Base-by-base conservation (phyloP, 2,888 invertebrate genomes). In the Polyploca ridens region DNA sequence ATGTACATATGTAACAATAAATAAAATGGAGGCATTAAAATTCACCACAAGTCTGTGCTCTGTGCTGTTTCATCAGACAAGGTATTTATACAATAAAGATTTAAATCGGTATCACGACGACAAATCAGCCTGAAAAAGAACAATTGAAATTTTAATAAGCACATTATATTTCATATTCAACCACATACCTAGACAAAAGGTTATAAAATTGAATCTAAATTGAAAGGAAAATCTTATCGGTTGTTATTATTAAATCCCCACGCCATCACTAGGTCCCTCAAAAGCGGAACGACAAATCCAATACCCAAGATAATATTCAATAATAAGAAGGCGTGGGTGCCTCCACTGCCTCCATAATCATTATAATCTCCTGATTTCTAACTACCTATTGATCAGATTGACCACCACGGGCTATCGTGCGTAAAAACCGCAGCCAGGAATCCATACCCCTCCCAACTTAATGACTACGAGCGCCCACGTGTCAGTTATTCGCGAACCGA, bases 81-180 rank as follows among this genome's bases (percentile, higher is more conserved):
- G 64, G 46, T 64, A 63, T 70, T 73, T 76, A 62, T 70, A 70
- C 71, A 70, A 73, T 76, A 74, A 78, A 76, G 76, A 76, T 78
- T 68, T 63, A 41, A 60, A 76, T 76, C 76, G 38, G 67, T 61
- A 72, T 63, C 66, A 74, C 59, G 71, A 71, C 69, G 67, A 66
- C 61, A 66, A 46, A 38, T 41, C 13, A 69, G 63, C 67, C 61
- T 70, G 61, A 33, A 66, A 7, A 6, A 35, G 35, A 7, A 57
- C 57, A 46, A 57, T 67, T 64, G 63, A 64, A 63, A 72, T 72
- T 58, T 67, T 38, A 63, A 66, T 60, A 62, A 66, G 63, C 44
- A 19, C 16, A 54, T 19, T 19, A 54, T 27, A 1, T 38, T 19
- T 3, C 8, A 10, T 2, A 54, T 3, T 54, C 19, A 10, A 54